Evolutionary conservation across 2,888 invertebrate genomes (phyloP).

Genomic region (Agonum fuliginosum): DNA sequence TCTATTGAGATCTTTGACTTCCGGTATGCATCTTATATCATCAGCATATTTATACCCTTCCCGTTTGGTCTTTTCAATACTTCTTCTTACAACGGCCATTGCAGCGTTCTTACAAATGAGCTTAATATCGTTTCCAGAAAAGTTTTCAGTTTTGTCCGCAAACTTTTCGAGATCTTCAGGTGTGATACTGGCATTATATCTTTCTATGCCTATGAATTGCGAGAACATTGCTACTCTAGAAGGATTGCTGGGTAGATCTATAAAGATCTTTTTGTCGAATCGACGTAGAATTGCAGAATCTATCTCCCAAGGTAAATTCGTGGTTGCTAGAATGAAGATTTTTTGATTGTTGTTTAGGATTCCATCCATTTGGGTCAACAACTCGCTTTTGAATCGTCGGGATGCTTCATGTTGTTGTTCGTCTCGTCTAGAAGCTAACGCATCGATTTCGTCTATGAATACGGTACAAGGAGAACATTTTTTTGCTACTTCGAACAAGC

Average conservation of each 20-base stretch:
- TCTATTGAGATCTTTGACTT: constrained; percentile 72
- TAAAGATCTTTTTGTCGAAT: constrained; percentile 89
- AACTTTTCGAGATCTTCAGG: constrained; percentile 73
- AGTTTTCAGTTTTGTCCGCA: constrained; percentile 80
- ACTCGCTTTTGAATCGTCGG: constrained; percentile 90
- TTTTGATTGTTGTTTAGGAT: constrained; percentile 76
- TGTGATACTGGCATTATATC: constrained; percentile 72
- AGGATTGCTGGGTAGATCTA: constrained; percentile 83
- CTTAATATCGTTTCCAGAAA: constrained; percentile 92
- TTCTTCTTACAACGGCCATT: constrained; percentile 85
- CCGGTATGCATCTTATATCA: constrained; percentile 58
- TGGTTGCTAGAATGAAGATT: constrained; percentile 88
- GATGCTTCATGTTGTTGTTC: constrained; percentile 90
- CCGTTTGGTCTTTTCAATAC: constrained; percentile 72
- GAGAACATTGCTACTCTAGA: constrained; percentile 83
- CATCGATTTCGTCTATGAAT: constrained; percentile 95
- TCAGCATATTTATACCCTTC: background rate
- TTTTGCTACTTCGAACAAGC: constrained; percentile 90
- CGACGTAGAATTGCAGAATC: constrained; percentile 91
- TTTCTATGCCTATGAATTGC: constrained; percentile 76
- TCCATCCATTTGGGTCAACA: constrained; percentile 92
- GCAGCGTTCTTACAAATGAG: constrained; percentile 91
- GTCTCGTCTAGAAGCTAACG: constrained; percentile 82
- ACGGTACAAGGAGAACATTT: constrained; percentile 91
- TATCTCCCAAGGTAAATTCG: constrained; percentile 95